Evolutionary conservation across 2,113 vertebrate species (phyloP), one percentile per base, ranked within the genome.

Genomic region (Actinemys pallida): DNA sequence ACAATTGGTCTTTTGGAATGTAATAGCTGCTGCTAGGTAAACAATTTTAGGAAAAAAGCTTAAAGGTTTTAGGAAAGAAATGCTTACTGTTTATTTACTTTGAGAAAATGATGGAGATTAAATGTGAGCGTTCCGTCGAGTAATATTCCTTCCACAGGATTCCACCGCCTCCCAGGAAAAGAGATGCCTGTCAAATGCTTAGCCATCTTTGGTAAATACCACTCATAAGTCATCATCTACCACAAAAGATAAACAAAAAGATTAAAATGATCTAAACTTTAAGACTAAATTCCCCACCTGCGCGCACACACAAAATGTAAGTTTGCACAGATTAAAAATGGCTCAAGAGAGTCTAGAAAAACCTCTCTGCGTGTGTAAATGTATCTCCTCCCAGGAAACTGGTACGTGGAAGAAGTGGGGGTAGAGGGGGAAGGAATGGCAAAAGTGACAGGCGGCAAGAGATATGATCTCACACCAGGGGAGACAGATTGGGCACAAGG

Each of bases 151-250:
- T 98, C 98, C 94, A 98, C 97, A 24, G 99, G 99, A 96, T 99
- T 99, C 99, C 99, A 99, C 45, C 96, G 98, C 92, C 57, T 94
- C 49, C 99, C 99, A 2, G 99, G 99, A 97, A 99, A 99, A 95
- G 89, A 93, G 84, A 99, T 98, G 0, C 98, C 98, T 50, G 98
- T 98, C 96, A 99, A 98, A 95, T 99, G 99, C 84, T 98, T 98
- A 8, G 98, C 98, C 95, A 99, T 98, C 97, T 99, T 99, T 91
- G 98, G 98, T 96, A 99, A 98, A 95, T 99, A 99, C 99, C 99
- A 99, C 10, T 97, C 86, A 1, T 99, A 99, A 75, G 99, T 99
- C 99, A 99, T 99, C 99, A 99, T 99, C 99, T 99, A 90, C 19
- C 72, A 93, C 20, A 72, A 10, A 78, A 97, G 91, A 83, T 1